phyloP scores from a whole-genome alignment of 2,113 vertebrate species.

The Apteryx mantelli region DNA sequence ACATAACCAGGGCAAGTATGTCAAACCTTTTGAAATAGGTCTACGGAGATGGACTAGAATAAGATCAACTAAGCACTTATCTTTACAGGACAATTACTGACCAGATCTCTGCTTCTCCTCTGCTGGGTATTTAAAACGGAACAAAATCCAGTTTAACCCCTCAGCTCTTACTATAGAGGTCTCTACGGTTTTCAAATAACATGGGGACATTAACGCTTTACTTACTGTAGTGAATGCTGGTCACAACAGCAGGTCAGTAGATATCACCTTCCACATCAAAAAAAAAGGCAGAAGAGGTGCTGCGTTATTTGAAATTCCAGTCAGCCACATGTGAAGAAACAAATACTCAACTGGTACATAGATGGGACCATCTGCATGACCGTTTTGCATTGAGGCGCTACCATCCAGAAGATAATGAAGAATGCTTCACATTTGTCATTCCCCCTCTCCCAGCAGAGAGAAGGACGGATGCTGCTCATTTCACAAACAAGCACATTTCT shows the following conservation, averaged over 20 bases:
- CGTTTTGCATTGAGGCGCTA: neutral
- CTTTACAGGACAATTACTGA: neutral
- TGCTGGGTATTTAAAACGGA: neutral
- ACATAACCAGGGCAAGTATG: neutral
- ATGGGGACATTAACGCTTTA: neutral
- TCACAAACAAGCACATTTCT: neutral
- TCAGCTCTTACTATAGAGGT: neutral
- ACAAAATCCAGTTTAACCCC: neutral
- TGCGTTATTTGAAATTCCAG: neutral
- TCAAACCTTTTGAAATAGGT: neutral
- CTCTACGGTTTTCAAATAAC: fast-evolving
- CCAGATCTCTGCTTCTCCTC: neutral
- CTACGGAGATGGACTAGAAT: neutral
- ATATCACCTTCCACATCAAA: neutral
- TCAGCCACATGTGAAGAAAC: neutral
- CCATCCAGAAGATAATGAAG: neutral
- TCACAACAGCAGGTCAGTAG: neutral
- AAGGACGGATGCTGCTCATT: neutral
- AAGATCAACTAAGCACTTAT: neutral
- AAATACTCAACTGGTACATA: neutral
- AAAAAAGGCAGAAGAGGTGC: neutral
- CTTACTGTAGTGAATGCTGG: neutral
- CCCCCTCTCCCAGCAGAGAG: neutral
- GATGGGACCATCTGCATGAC: neutral
- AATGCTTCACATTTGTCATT: fast-evolving